A percentile compares a stretch with the other conserved stretches of the same genome.
These are phyloP conservation scores for Sympetrum striolatum DNA, from an alignment of 2,888 invertebrate genomes.

Conservation along the genomic window DNA sequence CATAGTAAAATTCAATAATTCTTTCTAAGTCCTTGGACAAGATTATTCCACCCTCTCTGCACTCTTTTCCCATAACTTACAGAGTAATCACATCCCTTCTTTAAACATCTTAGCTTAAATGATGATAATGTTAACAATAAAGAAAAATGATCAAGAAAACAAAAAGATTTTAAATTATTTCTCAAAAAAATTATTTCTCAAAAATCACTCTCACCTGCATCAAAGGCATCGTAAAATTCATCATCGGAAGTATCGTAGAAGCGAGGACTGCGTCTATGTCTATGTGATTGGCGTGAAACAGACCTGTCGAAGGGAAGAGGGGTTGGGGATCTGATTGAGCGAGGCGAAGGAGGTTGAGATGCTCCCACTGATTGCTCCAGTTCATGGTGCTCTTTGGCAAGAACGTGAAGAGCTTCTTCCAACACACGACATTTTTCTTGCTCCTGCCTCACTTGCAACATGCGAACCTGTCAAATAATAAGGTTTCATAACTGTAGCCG, in stretches of 20 bases:
- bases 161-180: no score
- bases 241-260: conserved; percentile 58
- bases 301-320: conserved; percentile 15
- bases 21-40: no score
- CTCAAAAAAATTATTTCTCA: neutral
- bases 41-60: no score
- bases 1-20: no score
- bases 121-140: no score
- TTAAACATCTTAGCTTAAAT: no score
- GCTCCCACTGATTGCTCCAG: conserved; percentile 68
- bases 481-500: neutral
- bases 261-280: conserved; percentile 53
- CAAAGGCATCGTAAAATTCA: conserved; percentile 59
- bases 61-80: no score
- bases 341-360: conserved; percentile 59
- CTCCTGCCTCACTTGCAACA: conserved; percentile 60
- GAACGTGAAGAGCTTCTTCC: conserved; percentile 71
- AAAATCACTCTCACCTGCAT: conserved; percentile 53
- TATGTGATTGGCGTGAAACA: conserved; percentile 14
- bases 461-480: conserved; percentile 55
- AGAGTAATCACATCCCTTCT: no score
- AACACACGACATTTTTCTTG: conserved; percentile 70
- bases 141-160: no score
- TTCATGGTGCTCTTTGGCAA: conserved; percentile 73
- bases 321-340: conserved; percentile 45